phyloP scores from a whole-genome alignment of 2,797 vertebrate genomes.

The Chrosomus eos region DNA sequence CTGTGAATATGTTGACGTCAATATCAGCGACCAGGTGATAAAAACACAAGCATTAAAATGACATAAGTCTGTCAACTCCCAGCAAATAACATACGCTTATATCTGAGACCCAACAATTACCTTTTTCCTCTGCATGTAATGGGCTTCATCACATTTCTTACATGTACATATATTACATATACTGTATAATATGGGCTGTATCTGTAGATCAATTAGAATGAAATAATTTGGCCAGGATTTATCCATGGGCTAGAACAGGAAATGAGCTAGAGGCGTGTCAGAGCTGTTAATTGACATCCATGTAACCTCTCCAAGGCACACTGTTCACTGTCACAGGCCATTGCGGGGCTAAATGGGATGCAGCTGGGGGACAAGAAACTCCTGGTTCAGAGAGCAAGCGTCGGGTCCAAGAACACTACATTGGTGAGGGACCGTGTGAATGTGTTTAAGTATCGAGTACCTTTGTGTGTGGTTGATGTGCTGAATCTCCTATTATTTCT shows the following conservation, averaged over 20 bases:
- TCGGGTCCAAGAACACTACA: slow-evolving; percentile 93
- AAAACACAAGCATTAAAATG: neutral
- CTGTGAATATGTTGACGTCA: slow-evolving; percentile 96
- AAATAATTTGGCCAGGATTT: neutral
- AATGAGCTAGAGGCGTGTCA: neutral
- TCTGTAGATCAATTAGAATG: neutral
- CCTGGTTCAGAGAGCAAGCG: slow-evolving; percentile 91
- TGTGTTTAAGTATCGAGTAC: neutral
- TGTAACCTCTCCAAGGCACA: slow-evolving; percentile 30
- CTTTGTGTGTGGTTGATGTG: neutral
- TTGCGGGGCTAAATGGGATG: slow-evolving; percentile 92
- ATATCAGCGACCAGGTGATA: slow-evolving; percentile 91
- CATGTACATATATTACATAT: neutral
- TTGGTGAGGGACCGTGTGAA: slow-evolving; percentile 78
- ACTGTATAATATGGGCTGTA: neutral
- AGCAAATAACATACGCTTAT: neutral
- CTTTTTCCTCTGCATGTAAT: neutral
- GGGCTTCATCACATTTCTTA: neutral
- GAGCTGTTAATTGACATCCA: neutral
- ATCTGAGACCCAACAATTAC: neutral
- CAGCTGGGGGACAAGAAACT: slow-evolving; percentile 95
- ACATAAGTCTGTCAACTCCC: neutral
- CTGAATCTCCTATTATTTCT: neutral
- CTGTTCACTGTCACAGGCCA: slow-evolving; percentile 78
- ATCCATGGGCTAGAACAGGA: neutral